phyloP scores from a whole-genome alignment of 2,113 vertebrate genomes.

The Aegotheles bennettii region DNA sequence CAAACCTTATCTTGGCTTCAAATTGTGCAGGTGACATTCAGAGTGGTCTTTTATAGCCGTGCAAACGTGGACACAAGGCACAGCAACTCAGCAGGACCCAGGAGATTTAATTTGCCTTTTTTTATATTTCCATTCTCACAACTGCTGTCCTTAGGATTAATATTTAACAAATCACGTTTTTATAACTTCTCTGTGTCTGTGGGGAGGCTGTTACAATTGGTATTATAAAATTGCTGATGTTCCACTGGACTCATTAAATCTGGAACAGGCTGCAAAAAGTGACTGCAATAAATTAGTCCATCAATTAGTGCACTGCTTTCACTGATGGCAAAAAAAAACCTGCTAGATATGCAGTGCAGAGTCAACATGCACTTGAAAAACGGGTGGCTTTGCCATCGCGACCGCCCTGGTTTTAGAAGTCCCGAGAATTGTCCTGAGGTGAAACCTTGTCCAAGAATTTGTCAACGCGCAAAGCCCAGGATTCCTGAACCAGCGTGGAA shows the following conservation, averaged over 20 bases:
- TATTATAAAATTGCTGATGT: background rate
- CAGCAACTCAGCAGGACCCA: background rate
- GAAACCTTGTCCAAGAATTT: background rate
- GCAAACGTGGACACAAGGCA: background rate
- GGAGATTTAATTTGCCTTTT: background rate
- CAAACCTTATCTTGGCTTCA: background rate
- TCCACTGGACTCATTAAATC: background rate
- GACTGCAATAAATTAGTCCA: background rate
- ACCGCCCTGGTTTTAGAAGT: background rate
- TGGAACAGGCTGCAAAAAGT: background rate
- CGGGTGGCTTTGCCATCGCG: background rate
- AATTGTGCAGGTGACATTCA: accelerated
- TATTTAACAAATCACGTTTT: background rate
- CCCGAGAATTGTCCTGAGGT: background rate
- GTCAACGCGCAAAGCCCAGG: background rate
- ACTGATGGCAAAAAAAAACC: background rate
- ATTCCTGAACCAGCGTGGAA: background rate
- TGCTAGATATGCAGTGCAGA: background rate
- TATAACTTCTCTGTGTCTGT: background rate
- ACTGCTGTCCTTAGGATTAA: background rate
- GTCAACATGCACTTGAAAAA: background rate
- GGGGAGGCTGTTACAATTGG: background rate
- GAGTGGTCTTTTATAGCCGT: background rate
- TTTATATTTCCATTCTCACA: background rate
- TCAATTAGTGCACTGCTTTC: background rate